Base-by-base conservation (phyloP, 2,113 vertebrate genomes). In the western clawed frog (Xenopus tropicalis) region DNA sequence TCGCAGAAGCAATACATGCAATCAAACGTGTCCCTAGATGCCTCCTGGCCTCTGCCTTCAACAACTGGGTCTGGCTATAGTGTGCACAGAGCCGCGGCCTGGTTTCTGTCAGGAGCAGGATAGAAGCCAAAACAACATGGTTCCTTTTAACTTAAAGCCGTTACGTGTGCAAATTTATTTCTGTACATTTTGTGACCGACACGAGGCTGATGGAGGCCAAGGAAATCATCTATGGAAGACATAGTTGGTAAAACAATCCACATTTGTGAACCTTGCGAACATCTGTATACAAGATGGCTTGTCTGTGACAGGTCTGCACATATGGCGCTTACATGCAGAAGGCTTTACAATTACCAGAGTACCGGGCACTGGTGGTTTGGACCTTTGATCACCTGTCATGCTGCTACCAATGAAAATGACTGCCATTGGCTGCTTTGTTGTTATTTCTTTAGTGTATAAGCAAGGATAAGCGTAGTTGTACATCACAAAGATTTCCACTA, bases 91-190 rank as follows among this genome's bases (percentile, higher is more conserved):
- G 61, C 46, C 6, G 29, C 11, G 46, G 65, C 44, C 65, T 37
- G 65, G 21, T 69, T 75, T 57, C 43, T 75, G 72, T 52, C 61
- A 48, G 72, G 57, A 61, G 65, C 66, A 69, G 65, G 68, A 75
- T 65, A 75, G 72, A 75, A 75, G 65, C 72, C 72, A 75, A 68
- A 75, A 69, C 57, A 3, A 48, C 46, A 48, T 75, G 72, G 65
- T 65, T 68, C 69, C 68, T 37, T 61, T 75, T 75, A 69, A 68
- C 62, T 52, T 57, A 62, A 62, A 48, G 13, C 29, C 72, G 65
- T 46, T 68, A 61, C 6, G 58, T 67, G 65, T 51, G 48, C n/a
- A 46, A 54, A 69, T 68, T 69, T 61, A 75, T 75, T 75, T 75
- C 61, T 52, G 44, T 67, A 68, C 61, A 65, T 75, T 69, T 51